Evolutionary conservation across 2,888 invertebrate species (phyloP).

Genomic region (Pyrrhosoma nymphula): DNA sequence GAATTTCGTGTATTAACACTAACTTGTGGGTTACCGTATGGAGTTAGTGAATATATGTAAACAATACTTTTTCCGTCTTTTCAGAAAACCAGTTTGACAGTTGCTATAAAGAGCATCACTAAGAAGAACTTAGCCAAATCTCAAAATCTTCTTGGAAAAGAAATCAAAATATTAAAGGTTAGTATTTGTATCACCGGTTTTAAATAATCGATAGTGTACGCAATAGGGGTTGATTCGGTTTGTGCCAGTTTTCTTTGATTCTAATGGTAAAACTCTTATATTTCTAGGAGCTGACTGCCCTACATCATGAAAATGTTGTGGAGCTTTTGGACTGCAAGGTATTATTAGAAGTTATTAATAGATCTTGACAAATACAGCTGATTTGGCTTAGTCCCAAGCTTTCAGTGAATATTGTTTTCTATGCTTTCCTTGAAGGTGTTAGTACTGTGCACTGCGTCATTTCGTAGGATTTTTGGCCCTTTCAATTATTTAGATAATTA

Average conservation of each 20-base stretch:
- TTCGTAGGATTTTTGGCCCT: neutral
- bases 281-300: conserved; percentile 92
- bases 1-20: neutral
- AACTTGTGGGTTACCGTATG: neutral
- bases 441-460: conserved; percentile 32
- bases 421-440: conserved; percentile 64
- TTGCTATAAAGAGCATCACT: conserved; percentile 98
- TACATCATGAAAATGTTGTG: conserved; percentile 99
- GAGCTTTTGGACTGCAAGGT: conserved; percentile 97
- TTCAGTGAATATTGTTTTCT: conserved; percentile 65
- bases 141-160: conserved; percentile 97
- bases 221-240: neutral
- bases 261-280: neutral
- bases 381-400: neutral
- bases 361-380: conserved; percentile 17
- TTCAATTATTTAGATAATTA: neutral
- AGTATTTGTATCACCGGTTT: conserved; percentile 71
- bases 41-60: neutral
- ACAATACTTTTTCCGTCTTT: conserved; percentile 75
- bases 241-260: neutral
- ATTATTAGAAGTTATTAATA: conserved; percentile 73
- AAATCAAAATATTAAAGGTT: conserved; percentile 98
- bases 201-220: conserved; percentile 12
- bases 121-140: conserved; percentile 99
- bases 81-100: conserved; percentile 91